These are phyloP conservation scores for Scelioninae gen. 1 DNA, from an alignment of 2,888 invertebrate species.

Conservation along the genomic window DNA sequence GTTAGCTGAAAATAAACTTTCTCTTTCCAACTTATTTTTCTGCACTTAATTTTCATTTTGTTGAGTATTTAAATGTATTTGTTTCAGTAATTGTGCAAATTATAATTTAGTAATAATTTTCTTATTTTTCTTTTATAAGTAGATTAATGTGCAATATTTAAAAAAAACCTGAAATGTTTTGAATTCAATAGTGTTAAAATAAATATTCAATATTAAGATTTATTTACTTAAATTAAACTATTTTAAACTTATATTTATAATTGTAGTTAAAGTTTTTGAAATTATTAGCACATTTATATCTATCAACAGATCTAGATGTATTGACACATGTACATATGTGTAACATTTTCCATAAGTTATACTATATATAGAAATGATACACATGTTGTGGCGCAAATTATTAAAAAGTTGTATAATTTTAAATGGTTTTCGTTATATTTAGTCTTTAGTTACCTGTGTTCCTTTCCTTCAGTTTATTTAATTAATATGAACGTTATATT, in stretches of 20 bases:
- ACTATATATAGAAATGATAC: slow-evolving; percentile 53
- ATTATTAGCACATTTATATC: too few relatives aligned
- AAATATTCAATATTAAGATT: too few relatives aligned
- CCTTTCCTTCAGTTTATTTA: slow-evolving; percentile 37
- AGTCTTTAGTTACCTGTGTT: slow-evolving; percentile 55
- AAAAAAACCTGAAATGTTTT: too few relatives aligned
- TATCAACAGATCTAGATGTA: too few relatives aligned
- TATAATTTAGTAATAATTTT: not conserved
- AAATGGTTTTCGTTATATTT: slow-evolving; percentile 79
- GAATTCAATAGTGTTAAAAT: too few relatives aligned
- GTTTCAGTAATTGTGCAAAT: not conserved
- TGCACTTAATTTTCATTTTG: not conserved
- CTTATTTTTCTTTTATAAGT: slow-evolving; percentile 19
- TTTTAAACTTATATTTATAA: too few relatives aligned
- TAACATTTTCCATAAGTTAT: slow-evolving; percentile 14
- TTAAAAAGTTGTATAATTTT: slow-evolving; percentile 77
- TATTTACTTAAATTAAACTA: too few relatives aligned
- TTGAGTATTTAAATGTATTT: not conserved
- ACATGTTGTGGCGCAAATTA: slow-evolving; percentile 76
- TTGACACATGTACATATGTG: not conserved
- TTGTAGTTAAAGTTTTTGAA: too few relatives aligned
- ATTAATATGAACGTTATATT: not conserved
- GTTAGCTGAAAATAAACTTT: too few relatives aligned
- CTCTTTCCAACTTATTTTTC: too few relatives aligned
- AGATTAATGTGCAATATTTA: not conserved